phyloP scores from a whole-genome alignment of 1,140 invertebrate genomes.

The Drosophila simulans region DNA sequence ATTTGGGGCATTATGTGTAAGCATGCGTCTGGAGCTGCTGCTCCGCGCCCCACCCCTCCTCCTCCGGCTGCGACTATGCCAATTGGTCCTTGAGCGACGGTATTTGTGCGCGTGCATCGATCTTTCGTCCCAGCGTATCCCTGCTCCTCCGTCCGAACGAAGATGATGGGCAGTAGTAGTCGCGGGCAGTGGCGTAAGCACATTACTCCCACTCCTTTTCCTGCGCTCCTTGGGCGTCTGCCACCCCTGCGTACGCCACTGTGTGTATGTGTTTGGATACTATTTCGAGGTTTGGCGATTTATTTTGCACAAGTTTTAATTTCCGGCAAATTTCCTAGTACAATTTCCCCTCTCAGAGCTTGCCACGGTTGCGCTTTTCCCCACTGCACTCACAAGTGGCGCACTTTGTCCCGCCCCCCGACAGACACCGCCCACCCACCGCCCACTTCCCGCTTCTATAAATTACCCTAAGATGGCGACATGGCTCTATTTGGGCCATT shows the following conservation, averaged over 20 bases:
- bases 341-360: constrained; percentile 80
- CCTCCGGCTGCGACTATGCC: background rate
- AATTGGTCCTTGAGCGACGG: constrained; percentile 6
- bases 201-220: background rate
- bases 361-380: constrained; percentile 49
- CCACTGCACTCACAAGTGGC: constrained; percentile 14
- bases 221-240: background rate
- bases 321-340: constrained; percentile 84
- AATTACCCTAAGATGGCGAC: constrained; percentile 39
- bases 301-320: constrained; percentile 84
- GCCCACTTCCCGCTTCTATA: constrained; percentile 2
- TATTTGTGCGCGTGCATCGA: constrained; percentile 44
- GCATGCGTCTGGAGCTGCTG: constrained; percentile 13
- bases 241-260: background rate
- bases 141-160: background rate
- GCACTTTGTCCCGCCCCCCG: constrained; percentile 1
- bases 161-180: too few relatives aligned
- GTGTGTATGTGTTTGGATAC: constrained; percentile 17
- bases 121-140: constrained; percentile 38
- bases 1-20: constrained; percentile 20
- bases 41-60: background rate
- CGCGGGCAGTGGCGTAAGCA: background rate
- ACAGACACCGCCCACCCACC: background rate
- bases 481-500: constrained; percentile 12
- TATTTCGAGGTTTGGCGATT: constrained; percentile 75